Percentiles rank a stretch among this genome's conserved stretches.
Evolutionary conservation across 2,888 invertebrate species (phyloP).

Genomic region (Hypsopygia costalis): DNA sequence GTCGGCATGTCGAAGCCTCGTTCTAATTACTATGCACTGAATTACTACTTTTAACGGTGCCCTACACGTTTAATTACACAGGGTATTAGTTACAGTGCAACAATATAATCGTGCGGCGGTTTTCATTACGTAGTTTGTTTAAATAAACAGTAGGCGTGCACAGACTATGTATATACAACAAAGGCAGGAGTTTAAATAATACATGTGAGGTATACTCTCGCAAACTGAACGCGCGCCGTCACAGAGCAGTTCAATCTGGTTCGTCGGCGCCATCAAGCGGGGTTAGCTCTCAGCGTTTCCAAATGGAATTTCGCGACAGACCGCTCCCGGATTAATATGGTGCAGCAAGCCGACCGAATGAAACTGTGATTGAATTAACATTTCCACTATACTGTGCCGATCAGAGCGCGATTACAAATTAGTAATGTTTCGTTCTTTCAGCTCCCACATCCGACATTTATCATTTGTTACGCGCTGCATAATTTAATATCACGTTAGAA

Average conservation of each 20-base stretch:
- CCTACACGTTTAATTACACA: conserved; percentile 16
- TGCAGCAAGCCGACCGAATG: conserved; percentile 44
- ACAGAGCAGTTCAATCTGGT: conserved; percentile 49
- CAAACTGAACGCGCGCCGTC: conserved; percentile 26
- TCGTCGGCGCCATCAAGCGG: conserved; percentile 44
- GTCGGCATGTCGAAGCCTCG: conserved; percentile 40
- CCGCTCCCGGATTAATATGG: conserved; percentile 53
- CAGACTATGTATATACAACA: conserved; percentile 1
- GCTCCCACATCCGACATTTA: conserved; percentile 11
- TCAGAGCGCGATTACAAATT: conserved; percentile 23
- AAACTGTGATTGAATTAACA: conserved; percentile 52
- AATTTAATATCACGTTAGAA: conserved; percentile 1
- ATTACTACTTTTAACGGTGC: conserved; percentile 24
- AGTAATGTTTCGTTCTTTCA: conserved; percentile 16
- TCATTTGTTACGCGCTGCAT: conserved; percentile 8
- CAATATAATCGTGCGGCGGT: neutral
- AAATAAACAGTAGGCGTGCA: neutral
- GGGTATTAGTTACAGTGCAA: conserved; percentile 6
- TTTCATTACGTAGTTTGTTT: conserved; percentile 1
- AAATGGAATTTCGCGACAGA: conserved; percentile 62
- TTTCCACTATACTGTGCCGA: conserved; percentile 34
- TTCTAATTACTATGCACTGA: conserved; percentile 40
- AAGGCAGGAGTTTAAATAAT: conserved; percentile 13
- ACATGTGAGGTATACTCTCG: conserved; percentile 16
- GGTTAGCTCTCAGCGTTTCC: conserved; percentile 43